Evolutionary conservation across 2,113 vertebrate species (phyloP).

Genomic region (Pluvianellus socialis): DNA sequence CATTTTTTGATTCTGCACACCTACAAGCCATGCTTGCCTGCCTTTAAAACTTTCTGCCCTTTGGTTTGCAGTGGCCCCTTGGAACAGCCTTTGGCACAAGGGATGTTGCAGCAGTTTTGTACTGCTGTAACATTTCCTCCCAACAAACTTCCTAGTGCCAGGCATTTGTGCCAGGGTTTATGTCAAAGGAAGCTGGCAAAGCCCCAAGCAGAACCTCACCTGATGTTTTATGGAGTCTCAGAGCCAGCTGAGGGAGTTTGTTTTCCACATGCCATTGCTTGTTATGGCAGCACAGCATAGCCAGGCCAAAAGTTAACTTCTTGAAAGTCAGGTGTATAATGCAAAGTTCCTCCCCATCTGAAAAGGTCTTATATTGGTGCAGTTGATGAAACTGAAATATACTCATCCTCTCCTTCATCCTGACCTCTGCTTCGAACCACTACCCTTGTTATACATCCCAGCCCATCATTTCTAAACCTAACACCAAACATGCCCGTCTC

Average conservation of each 20-base stretch:
- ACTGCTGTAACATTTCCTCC: not conserved
- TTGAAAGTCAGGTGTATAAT: not conserved
- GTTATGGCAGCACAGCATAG: not conserved
- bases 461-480: not conserved
- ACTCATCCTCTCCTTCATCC: not conserved
- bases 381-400: not conserved
- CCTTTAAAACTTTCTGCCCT: not conserved
- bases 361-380: not conserved
- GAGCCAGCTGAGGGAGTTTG: not conserved
- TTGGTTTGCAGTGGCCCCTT: not conserved
- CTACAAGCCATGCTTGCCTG: not conserved
- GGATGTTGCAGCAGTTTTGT: not conserved
- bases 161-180: constrained; percentile 2
- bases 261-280: not conserved
- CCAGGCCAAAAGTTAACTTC: not conserved
- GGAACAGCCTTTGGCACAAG: not conserved
- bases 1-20: not conserved
- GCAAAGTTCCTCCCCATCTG: not conserved
- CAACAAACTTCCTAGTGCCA: not conserved
- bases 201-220: not conserved
- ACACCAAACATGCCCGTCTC: not conserved
- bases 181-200: constrained; percentile 27
- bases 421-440: not conserved
- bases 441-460: not conserved
- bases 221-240: not conserved